Percentiles rank a stretch among this genome's conserved stretches.
Evolutionary conservation across 2,888 invertebrate genomes (phyloP).

Genomic region (Yponomeuta cagnagella): DNA sequence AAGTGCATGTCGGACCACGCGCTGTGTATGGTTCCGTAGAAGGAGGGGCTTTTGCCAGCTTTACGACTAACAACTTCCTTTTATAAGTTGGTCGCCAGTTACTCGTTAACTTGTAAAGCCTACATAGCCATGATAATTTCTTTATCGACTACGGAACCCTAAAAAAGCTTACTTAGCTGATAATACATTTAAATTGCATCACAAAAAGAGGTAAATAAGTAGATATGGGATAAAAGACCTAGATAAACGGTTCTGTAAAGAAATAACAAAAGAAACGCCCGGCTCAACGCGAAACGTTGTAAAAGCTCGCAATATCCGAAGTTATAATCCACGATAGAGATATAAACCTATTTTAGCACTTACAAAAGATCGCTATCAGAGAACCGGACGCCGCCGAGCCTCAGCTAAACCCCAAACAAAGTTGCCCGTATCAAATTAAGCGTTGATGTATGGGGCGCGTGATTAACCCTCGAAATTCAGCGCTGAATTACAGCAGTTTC

Average conservation of each 20-base stretch:
- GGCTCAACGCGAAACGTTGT: not conserved
- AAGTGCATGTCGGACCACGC: too few species aligned
- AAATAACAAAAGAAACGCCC: not conserved
- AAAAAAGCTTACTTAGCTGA: not conserved
- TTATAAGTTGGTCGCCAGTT: too few species aligned
- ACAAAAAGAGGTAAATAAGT: not conserved
- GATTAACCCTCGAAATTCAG: constrained; percentile 64
- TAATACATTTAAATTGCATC: not conserved
- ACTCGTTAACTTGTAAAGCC: too few species aligned
- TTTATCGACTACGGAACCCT: too few species aligned
- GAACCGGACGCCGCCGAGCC: not conserved
- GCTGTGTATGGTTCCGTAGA: too few species aligned
- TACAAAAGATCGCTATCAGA: constrained; percentile 11
- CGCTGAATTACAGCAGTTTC: constrained; percentile 61
- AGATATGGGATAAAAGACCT: not conserved
- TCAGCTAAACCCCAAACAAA: constrained; percentile 44
- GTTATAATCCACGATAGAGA: not conserved
- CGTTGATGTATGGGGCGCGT: constrained; percentile 55
- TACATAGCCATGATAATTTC: too few species aligned
- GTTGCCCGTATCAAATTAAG: constrained; percentile 56
- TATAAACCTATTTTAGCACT: constrained; percentile 5
- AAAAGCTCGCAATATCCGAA: constrained; percentile 1
- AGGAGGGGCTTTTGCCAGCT: too few species aligned
- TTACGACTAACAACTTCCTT: too few species aligned
- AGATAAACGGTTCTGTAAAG: not conserved